Evolutionary conservation across 1,140 invertebrate species (phyloP).

Genomic region (Drosophila persimilis): DNA sequence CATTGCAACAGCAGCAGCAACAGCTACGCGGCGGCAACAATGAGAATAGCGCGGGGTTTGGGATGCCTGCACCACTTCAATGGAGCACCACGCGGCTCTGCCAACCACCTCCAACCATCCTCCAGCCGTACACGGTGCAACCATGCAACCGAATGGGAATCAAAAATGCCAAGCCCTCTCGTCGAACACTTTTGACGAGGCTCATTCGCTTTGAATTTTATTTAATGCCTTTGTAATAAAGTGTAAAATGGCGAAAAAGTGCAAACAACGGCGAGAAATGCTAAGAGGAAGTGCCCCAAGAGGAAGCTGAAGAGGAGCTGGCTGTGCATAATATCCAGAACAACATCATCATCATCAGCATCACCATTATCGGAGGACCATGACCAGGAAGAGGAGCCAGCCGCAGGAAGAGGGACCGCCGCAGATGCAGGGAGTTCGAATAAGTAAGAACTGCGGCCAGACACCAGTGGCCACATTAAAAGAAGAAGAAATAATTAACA

Average conservation of each 20-base stretch:
- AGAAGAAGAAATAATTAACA: conserved; percentile 81
- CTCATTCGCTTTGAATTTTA: conserved; percentile 81
- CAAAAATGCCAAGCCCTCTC: conserved; percentile 43
- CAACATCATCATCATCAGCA: conserved; percentile 58
- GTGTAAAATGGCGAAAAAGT: conserved; percentile 81
- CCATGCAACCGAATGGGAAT: conserved; percentile 52
- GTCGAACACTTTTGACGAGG: conserved; percentile 55
- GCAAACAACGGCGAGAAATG: conserved; percentile 69
- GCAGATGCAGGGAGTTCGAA: conserved; percentile 13
- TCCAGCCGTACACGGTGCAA: background rate
- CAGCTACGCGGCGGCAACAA: conserved; percentile 20
- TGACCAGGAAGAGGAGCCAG: background rate
- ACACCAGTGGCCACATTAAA: conserved; percentile 74
- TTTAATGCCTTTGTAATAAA: conserved; percentile 82
- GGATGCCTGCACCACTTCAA: conserved; percentile 38
- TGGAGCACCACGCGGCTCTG: conserved; percentile 6
- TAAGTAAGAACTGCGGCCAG: conserved; percentile 63
- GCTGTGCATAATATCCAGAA: conserved; percentile 72
- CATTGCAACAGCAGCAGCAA: conserved; percentile 21
- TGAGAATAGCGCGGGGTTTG: conserved; percentile 27
- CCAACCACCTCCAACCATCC: conserved; percentile 13
- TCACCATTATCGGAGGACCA: conserved; percentile 24
- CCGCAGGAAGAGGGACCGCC: no score
- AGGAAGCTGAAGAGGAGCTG: background rate
- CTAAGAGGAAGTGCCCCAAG: conserved; percentile 6